phyloP scores from a whole-genome alignment of 2,797 vertebrate species.

The Malacoctenus gilli region DNA sequence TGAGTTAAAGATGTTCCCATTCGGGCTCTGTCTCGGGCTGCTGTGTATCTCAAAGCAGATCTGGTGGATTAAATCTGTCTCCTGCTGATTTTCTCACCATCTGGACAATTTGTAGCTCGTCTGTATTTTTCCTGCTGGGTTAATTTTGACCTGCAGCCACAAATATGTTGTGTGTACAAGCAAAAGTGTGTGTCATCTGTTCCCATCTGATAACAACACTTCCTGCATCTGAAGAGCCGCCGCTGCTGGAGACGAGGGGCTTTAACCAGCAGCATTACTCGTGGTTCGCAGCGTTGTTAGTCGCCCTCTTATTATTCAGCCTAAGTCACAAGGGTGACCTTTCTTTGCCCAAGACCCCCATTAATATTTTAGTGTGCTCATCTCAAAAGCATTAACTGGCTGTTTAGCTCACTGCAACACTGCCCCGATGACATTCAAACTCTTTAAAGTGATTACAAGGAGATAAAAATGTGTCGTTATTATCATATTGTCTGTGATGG shows the following conservation, averaged over 20 bases:
- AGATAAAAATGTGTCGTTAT: constrained; percentile 54
- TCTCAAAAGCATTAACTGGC: constrained; percentile 67
- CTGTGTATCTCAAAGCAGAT: constrained; percentile 9
- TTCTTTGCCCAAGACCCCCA: constrained; percentile 59
- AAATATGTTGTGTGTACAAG: constrained; percentile 20
- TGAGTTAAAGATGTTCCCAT: too few species aligned
- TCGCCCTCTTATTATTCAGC: constrained; percentile 57
- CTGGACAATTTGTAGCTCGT: constrained; percentile 23
- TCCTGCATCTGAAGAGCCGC: constrained; percentile 9
- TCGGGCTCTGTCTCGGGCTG: too few species aligned
- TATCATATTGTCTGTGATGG: constrained; percentile 45
- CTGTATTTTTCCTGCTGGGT: constrained; percentile 16
- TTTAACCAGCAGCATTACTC: constrained; percentile 16
- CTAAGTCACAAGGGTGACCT: constrained; percentile 63
- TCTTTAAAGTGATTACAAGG: constrained; percentile 67
- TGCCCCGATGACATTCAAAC: constrained; percentile 68
- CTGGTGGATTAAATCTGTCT: constrained; percentile 14
- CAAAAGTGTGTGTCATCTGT: constrained; percentile 21
- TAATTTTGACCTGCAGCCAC: constrained; percentile 39
- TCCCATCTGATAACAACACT: constrained; percentile 27
- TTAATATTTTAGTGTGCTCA: constrained; percentile 71
- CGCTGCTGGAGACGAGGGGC: not conserved
- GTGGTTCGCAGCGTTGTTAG: constrained; percentile 29
- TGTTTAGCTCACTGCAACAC: constrained; percentile 56
- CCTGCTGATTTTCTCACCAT: constrained; percentile 30